Evolutionary conservation across 2,797 vertebrate genomes (phyloP).

Genomic region (Toxotes lorentzi): DNA sequence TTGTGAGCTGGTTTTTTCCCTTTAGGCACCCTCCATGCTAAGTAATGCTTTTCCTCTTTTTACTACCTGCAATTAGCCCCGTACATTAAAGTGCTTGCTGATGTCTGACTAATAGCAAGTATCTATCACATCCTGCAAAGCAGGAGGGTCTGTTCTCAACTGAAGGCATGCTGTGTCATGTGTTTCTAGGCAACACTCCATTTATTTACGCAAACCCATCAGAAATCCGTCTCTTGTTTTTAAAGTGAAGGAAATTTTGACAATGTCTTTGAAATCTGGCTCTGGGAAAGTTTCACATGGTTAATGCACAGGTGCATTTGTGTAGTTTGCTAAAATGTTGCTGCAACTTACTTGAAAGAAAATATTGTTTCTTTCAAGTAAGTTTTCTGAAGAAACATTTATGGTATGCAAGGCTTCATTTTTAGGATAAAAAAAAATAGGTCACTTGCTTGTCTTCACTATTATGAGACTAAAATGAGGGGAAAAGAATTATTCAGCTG

Average conservation of each 20-base stretch:
- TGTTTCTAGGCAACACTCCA: slow-evolving; percentile 37
- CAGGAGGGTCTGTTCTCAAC: slow-evolving; percentile 53
- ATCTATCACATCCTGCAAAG: slow-evolving; percentile 70
- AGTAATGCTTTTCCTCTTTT: slow-evolving; percentile 71
- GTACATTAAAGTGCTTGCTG: slow-evolving; percentile 75
- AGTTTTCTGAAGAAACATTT: not conserved
- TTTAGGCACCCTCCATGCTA: slow-evolving; percentile 64
- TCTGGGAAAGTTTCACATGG: not conserved
- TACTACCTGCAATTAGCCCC: slow-evolving; percentile 78
- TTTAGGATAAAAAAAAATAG: not conserved
- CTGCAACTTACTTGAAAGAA: not conserved
- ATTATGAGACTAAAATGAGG: not conserved
- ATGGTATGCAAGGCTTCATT: not conserved
- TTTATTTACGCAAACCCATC: slow-evolving; percentile 55
- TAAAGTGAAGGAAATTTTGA: not conserved
- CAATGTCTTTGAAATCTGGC: not conserved
- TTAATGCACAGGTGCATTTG: not conserved
- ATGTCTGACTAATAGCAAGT: slow-evolving; percentile 78
- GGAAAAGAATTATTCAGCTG: not conserved
- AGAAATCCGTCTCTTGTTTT: slow-evolving; percentile 21
- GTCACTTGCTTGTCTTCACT: not conserved
- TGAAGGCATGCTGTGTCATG: slow-evolving; percentile 56
- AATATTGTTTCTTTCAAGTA: not conserved
- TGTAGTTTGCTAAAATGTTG: not conserved
- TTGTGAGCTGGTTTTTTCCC: slow-evolving; percentile 63